Percentiles rank a stretch among this genome's conserved stretches.
These are phyloP conservation scores for Scaptomyza pallida DNA, from an alignment of 1,140 invertebrate species.

Conservation along the genomic window DNA sequence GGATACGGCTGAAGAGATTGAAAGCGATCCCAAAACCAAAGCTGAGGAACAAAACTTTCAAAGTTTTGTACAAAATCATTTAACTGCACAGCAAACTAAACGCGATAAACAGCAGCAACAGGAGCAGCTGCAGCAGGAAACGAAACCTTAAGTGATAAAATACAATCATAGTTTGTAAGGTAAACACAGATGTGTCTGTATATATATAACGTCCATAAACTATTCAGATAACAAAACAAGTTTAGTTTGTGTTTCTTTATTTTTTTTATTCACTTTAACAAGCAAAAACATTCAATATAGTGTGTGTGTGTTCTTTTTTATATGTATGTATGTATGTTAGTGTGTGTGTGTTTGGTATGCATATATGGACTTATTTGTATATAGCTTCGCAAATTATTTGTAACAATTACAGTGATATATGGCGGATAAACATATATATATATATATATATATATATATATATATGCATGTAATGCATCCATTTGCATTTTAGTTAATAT, in stretches of 20 bases:
- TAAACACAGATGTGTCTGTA: not conserved
- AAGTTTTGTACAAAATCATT: conserved; percentile 58
- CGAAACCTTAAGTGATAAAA: not conserved
- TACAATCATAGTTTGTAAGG: not conserved
- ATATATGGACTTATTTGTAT: conserved; percentile 62
- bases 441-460: conserved; percentile 25
- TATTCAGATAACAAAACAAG: not conserved
- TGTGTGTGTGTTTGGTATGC: conserved; percentile 22
- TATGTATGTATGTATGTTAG: conserved; percentile 18
- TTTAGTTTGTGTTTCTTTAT: conserved; percentile 54
- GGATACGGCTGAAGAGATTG: conserved; percentile 43
- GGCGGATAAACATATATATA: conserved; percentile 32
- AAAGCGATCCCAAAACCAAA: conserved; percentile 45
- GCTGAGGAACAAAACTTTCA: conserved; percentile 68
- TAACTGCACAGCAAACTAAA: conserved; percentile 51
- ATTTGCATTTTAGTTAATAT: conserved; percentile 41
- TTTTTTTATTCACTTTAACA: conserved; percentile 82
- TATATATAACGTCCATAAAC: conserved; percentile 4
- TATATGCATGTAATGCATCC: conserved; percentile 11
- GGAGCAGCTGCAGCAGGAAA: not conserved
- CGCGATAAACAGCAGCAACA: conserved; percentile 41
- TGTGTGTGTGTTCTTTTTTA: conserved; percentile 60
- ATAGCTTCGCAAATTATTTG: conserved; percentile 71
- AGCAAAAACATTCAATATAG: conserved; percentile 83
- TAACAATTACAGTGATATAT: conserved; percentile 64